These are phyloP conservation scores for Pentalonia nigronervosa DNA, from an alignment of 1,140 invertebrate species.

Conservation along the genomic window DNA sequence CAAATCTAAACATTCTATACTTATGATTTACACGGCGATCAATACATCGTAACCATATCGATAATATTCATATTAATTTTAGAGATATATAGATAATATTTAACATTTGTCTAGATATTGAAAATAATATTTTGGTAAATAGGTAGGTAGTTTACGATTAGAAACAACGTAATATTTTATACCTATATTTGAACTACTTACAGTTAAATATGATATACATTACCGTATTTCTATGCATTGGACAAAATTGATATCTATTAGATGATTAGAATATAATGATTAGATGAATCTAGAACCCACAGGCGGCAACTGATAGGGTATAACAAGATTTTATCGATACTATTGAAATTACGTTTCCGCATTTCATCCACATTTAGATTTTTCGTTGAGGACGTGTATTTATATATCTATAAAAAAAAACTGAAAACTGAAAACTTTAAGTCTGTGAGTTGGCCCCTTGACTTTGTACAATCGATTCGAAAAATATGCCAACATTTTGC, in stretches of 20 bases:
- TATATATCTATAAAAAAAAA: neutral
- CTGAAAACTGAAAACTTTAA: no score
- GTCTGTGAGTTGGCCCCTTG: no score
- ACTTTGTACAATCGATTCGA: no score
- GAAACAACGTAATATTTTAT: neutral
- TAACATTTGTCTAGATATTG: neutral
- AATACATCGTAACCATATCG: neutral
- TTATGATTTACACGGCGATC: neutral
- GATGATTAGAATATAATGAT: neutral
- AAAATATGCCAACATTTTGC: no score
- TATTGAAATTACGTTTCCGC: neutral
- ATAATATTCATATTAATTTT: slow-evolving; percentile 8
- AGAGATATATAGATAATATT: neutral
- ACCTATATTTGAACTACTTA: neutral
- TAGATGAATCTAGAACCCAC: neutral
- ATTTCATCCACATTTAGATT: neutral
- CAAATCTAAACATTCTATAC: neutral
- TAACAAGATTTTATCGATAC: neutral
- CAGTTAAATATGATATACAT: neutral
- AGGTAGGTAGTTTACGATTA: neutral
- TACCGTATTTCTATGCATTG: neutral
- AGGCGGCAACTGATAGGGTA: no score
- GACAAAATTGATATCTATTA: neutral
- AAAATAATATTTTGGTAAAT: neutral
- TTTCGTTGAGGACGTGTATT: neutral